Evolutionary conservation across 2,113 vertebrate genomes (phyloP).

Genomic region (Tor tambroides): DNA sequence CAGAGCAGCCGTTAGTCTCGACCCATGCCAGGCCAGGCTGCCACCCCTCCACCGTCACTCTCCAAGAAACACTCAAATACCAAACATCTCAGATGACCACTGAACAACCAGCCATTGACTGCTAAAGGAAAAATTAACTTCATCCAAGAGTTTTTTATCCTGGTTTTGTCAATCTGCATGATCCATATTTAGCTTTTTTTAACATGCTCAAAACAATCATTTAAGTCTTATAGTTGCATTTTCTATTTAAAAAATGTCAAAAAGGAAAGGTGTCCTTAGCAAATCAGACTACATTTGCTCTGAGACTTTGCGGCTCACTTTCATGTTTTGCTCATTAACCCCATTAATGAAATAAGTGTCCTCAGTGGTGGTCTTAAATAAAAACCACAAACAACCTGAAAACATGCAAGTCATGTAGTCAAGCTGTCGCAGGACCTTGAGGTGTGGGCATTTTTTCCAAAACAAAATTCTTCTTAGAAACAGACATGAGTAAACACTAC

Average conservation of each 20-base stretch:
- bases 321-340: not conserved
- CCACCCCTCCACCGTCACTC: constrained; percentile 1
- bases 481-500: not conserved
- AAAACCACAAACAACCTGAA: not conserved
- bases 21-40: not conserved
- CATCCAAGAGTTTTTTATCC: no score
- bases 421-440: not conserved
- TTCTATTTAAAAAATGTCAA: no score
- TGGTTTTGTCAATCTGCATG: not conserved
- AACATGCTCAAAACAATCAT: not conserved
- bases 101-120: not conserved
- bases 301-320: not conserved
- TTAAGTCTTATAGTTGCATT: no score
- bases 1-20: not conserved
- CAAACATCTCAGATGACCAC: not conserved
- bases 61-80: constrained; percentile 27
- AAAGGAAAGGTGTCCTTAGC: not conserved
- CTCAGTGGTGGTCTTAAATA: not conserved
- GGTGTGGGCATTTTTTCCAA: not conserved
- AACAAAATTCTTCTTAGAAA: not conserved
- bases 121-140: not conserved
- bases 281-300: not conserved
- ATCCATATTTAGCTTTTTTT: not conserved
- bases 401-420: not conserved
- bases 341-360: not conserved